Evolutionary conservation across 2,797 vertebrate genomes (phyloP).

Genomic region (Pogoniulus pusillus): DNA sequence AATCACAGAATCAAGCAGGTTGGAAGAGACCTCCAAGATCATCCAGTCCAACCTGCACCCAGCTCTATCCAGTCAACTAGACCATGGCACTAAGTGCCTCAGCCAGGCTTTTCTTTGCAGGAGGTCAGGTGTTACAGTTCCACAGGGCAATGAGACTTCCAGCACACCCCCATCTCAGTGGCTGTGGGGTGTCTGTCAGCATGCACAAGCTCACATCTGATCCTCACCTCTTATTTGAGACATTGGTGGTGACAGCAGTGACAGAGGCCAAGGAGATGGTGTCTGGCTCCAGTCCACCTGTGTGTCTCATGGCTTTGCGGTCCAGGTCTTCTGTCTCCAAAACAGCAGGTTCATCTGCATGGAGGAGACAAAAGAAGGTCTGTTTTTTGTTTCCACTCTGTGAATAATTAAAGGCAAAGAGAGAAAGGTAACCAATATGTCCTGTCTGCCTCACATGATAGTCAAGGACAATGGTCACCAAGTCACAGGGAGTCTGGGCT

Average conservation of each 20-base stretch:
- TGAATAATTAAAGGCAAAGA: neutral
- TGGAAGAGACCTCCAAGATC: too few species aligned
- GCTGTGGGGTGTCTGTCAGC: neutral
- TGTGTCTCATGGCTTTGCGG: constrained; percentile 77
- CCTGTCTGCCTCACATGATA: neutral
- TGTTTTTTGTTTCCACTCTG: neutral
- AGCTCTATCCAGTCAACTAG: too few species aligned
- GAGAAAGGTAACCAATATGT: neutral
- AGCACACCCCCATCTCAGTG: accelerated
- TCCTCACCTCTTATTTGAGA: constrained; percentile 93
- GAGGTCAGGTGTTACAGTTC: accelerated
- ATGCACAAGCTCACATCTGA: neutral
- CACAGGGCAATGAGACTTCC: neutral
- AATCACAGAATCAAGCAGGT: too few species aligned
- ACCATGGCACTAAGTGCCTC: too few species aligned
- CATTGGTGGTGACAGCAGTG: constrained; percentile 94
- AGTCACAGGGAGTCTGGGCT: neutral
- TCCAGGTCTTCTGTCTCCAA: constrained; percentile 92
- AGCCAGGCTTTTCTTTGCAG: too few species aligned
- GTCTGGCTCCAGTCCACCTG: constrained; percentile 85
- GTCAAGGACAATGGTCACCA: neutral
- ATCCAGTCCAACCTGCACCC: too few species aligned
- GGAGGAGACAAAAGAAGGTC: constrained; percentile 1
- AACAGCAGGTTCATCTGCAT: constrained; percentile 89
- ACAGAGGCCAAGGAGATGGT: constrained; percentile 92